Evolutionary conservation across 2,888 invertebrate species (phyloP).

Genomic region (Chalcosyrphus nemorum): DNA sequence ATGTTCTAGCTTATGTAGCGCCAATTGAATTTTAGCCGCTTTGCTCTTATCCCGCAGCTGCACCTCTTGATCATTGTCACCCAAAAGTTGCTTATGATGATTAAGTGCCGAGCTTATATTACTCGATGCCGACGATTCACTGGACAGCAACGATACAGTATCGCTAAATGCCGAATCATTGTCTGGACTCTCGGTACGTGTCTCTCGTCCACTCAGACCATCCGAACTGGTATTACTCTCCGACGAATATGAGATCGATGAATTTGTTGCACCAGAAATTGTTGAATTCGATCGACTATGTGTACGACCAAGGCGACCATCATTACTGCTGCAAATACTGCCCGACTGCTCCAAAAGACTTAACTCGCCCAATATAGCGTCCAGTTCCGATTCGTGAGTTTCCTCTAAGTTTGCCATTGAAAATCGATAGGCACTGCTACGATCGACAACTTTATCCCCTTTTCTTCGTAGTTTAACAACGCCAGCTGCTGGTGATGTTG

Average conservation of each 20-base stretch:
- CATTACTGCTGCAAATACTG: constrained; percentile 81
- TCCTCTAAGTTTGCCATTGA: constrained; percentile 98
- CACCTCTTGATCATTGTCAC: constrained; percentile 65
- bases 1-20: constrained; percentile 97
- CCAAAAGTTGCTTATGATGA: constrained; percentile 75
- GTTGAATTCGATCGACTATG: constrained; percentile 81
- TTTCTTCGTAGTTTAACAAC: constrained; percentile 67
- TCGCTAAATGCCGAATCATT: constrained; percentile 99
- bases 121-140: constrained; percentile 96
- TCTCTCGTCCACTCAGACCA: constrained; percentile 79
- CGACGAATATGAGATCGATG: constrained; percentile 80
- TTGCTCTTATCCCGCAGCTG: constrained; percentile 84
- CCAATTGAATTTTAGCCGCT: constrained; percentile 97
- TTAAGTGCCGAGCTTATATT: constrained; percentile 85
- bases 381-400: constrained; percentile 97
- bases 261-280: constrained; percentile 80
- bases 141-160: constrained; percentile 94
- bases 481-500: constrained; percentile 52
- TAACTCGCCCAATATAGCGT: constrained; percentile 97
- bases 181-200: constrained; percentile 96
- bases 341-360: constrained; percentile 91
- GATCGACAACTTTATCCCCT: constrained; percentile 61
- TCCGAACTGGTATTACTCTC: constrained; percentile 78
- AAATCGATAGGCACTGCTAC: constrained; percentile 85
- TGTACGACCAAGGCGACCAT: constrained; percentile 74